These are phyloP conservation scores for Heterocephalus glaber DNA, from an alignment of 2,113 vertebrate genomes.

Conservation along the genomic window DNA sequence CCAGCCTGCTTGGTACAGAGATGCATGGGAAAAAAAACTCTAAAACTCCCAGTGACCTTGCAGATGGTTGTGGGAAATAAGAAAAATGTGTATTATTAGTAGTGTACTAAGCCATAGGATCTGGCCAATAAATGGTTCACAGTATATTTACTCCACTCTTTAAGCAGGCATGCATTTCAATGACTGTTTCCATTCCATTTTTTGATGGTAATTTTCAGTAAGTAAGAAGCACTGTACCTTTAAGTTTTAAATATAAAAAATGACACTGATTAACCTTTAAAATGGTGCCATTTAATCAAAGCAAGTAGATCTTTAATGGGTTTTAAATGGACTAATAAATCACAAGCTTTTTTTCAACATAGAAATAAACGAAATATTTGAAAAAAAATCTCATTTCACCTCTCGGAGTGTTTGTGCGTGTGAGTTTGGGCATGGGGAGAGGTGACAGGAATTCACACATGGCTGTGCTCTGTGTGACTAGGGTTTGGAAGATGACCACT, in stretches of 20 bases:
- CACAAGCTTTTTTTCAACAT: constrained; percentile 73
- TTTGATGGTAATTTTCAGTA: constrained; percentile 68
- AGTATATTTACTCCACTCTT: constrained; percentile 56
- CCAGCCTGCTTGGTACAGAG: not conserved
- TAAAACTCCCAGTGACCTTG: constrained; percentile 53
- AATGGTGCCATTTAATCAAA: constrained; percentile 84
- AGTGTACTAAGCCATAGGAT: constrained; percentile 67
- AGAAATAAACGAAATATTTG: constrained; percentile 76
- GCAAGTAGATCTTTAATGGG: constrained; percentile 84
- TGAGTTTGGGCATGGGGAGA: rapidly evolving
- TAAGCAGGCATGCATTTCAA: constrained; percentile 43
- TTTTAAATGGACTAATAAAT: constrained; percentile 86
- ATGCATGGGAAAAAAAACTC: not conserved
- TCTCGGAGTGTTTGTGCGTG: not conserved
- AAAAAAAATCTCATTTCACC: constrained; percentile 27
- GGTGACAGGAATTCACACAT: not conserved
- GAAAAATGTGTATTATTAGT: constrained; percentile 73
- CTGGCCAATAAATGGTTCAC: constrained; percentile 62
- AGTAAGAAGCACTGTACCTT: constrained; percentile 75
- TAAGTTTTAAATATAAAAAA: constrained; percentile 82
- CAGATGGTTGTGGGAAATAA: constrained; percentile 46
- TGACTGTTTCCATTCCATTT: not conserved
- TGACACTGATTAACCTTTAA: constrained; percentile 83
- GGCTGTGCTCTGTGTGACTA: not conserved
- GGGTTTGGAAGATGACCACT: not conserved